A percentile compares a stretch with the other conserved stretches of the same genome.
phyloP scores from a whole-genome alignment of 2,797 vertebrate genomes.

The Notamacropus eugenii region DNA sequence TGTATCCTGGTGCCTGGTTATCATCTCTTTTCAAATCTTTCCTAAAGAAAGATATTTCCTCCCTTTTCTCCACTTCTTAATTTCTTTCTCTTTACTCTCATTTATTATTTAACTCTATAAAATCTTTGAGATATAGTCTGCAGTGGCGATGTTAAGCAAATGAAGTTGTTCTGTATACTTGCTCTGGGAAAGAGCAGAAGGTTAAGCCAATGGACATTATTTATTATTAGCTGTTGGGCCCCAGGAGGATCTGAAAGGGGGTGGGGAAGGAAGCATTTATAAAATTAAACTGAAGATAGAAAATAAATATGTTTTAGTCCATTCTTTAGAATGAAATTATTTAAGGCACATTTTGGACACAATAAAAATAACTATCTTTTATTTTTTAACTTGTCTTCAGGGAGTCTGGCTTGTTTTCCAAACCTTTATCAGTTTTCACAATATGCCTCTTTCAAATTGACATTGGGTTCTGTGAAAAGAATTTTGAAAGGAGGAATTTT shows the following conservation, averaged over 20 bases:
- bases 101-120: slow-evolving; percentile 35
- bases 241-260: slow-evolving; percentile 3
- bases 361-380: slow-evolving; percentile 18
- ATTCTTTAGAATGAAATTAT: slow-evolving; percentile 29
- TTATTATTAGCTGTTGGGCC: slow-evolving; percentile 27
- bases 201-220: slow-evolving; percentile 3
- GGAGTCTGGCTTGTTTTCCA: slow-evolving; percentile 8
- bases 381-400: slow-evolving; percentile 31
- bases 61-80: slow-evolving; percentile 49
- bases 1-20: background rate
- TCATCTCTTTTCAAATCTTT: slow-evolving; percentile 14
- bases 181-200: slow-evolving; percentile 17
- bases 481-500: background rate
- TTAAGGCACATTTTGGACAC: slow-evolving; percentile 27
- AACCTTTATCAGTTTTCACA: slow-evolving; percentile 17
- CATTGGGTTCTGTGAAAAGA: slow-evolving; percentile 43
- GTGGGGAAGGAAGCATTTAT: slow-evolving; percentile 11
- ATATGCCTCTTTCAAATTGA: slow-evolving; percentile 17
- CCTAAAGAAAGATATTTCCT: slow-evolving; percentile 16
- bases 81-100: slow-evolving; percentile 45
- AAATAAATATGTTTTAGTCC: background rate
- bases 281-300: slow-evolving; percentile 35
- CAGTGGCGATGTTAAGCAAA: slow-evolving; percentile 42
- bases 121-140: slow-evolving; percentile 23
- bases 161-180: slow-evolving; percentile 31